Percentiles rank a stretch among this genome's conserved stretches.
phyloP scores from a whole-genome alignment of 1,140 invertebrate genomes.

The Leptestheria dahalacensis region DNA sequence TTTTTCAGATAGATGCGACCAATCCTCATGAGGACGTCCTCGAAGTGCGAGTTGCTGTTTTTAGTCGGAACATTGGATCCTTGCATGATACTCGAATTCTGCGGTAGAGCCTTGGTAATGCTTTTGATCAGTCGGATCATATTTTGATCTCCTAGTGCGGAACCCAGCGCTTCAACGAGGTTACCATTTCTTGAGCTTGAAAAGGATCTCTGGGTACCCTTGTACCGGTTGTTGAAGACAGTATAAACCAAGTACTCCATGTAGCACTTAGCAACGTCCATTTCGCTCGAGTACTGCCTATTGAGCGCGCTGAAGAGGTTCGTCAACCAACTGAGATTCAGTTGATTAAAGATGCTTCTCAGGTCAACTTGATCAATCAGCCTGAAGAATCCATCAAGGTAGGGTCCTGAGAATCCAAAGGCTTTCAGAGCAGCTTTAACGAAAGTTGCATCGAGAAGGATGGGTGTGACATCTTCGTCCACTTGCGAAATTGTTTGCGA shows the following conservation, averaged over 20 bases:
- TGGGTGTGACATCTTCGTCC: background rate
- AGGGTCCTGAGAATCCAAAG: background rate
- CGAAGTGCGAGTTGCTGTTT: background rate
- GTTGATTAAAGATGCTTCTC: background rate
- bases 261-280: background rate
- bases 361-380: background rate
- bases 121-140: background rate
- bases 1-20: slow-evolving; percentile 7
- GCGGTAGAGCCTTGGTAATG: background rate
- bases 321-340: background rate
- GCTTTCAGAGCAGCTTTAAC: background rate
- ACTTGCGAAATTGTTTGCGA: background rate
- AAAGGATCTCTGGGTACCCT: background rate
- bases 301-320: background rate
- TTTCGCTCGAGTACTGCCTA: background rate
- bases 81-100: background rate
- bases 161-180: background rate
- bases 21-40: slow-evolving; percentile 9
- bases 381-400: background rate
- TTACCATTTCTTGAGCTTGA: background rate
- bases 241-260: slow-evolving; percentile 1
- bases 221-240: slow-evolving; percentile 3
- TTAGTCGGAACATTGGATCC: background rate
- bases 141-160: background rate
- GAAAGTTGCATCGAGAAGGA: background rate